Evolutionary conservation across 2,797 vertebrate genomes (phyloP).

Genomic region (Melanotaenia boesemani): DNA sequence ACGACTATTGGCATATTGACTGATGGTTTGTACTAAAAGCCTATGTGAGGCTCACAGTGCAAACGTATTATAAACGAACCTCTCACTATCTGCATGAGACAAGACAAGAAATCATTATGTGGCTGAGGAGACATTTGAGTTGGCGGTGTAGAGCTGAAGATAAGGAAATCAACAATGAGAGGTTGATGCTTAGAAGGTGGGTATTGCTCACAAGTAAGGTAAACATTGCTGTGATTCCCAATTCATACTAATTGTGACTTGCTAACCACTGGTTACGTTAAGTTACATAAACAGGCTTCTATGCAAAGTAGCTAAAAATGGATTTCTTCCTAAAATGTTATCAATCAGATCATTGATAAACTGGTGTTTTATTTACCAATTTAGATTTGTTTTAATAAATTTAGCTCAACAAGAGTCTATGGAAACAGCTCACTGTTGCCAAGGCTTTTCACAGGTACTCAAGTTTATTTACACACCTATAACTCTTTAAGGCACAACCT

Average conservation of each 20-base stretch:
- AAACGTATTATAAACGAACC: slow-evolving; percentile 58
- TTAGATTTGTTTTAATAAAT: background rate
- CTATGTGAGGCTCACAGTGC: slow-evolving; percentile 39
- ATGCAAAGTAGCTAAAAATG: background rate
- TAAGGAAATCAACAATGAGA: slow-evolving; percentile 34
- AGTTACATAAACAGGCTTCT: background rate
- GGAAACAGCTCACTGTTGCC: background rate
- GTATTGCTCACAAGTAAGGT: background rate
- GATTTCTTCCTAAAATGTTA: background rate
- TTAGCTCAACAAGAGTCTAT: background rate
- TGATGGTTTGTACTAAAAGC: slow-evolving; percentile 58
- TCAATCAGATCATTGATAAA: background rate
- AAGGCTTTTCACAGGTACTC: background rate
- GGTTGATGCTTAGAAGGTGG: slow-evolving; percentile 11
- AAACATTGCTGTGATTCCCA: background rate
- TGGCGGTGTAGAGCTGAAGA: slow-evolving; percentile 21
- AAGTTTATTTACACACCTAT: background rate
- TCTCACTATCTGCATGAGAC: slow-evolving; percentile 56
- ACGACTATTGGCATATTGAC: slow-evolving; percentile 74
- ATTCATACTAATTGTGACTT: background rate
- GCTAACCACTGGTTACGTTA: background rate
- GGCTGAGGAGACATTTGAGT: slow-evolving; percentile 42
- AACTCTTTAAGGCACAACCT: background rate
- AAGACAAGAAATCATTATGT: slow-evolving; percentile 67
- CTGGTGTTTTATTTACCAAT: background rate